Evolutionary conservation across 2,113 vertebrate genomes (phyloP).

Genomic region (Crocuta crocuta): DNA sequence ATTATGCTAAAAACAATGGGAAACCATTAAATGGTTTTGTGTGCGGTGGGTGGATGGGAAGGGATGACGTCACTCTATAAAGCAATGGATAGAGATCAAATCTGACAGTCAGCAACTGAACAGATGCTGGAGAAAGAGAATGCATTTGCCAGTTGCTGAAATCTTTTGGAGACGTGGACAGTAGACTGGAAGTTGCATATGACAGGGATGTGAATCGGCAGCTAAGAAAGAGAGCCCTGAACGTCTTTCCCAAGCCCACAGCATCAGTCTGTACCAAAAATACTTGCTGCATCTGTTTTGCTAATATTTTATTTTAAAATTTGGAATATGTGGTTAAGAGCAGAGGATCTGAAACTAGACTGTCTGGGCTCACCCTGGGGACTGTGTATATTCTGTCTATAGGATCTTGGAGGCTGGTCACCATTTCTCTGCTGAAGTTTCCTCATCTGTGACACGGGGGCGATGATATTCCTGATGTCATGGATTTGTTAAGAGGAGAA

Average conservation of each 20-base stretch:
- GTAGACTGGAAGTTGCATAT: neutral
- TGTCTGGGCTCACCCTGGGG: neutral
- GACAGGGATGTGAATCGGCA: neutral
- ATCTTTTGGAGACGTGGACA: neutral
- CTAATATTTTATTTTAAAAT: conserved; percentile 46
- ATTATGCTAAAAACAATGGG: neutral
- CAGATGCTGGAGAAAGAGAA: neutral
- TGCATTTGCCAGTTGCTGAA: neutral
- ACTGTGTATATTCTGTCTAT: neutral
- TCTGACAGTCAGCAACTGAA: neutral
- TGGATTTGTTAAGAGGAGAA: neutral
- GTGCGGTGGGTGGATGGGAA: neutral
- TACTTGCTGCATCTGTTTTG: neutral
- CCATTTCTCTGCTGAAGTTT: neutral
- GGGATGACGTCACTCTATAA: neutral
- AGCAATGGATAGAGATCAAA: neutral
- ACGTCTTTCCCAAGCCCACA: neutral
- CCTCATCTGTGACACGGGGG: neutral
- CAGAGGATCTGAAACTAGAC: neutral
- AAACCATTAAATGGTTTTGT: neutral
- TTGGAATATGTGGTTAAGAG: neutral
- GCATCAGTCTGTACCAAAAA: neutral
- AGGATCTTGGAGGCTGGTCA: neutral
- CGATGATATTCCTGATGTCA: neutral
- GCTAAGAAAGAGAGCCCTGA: neutral